Evolutionary conservation across 2,797 vertebrate species (phyloP), one percentile per base, ranked within the genome.

Genomic region (Gymnoscopelus microlampas): DNA sequence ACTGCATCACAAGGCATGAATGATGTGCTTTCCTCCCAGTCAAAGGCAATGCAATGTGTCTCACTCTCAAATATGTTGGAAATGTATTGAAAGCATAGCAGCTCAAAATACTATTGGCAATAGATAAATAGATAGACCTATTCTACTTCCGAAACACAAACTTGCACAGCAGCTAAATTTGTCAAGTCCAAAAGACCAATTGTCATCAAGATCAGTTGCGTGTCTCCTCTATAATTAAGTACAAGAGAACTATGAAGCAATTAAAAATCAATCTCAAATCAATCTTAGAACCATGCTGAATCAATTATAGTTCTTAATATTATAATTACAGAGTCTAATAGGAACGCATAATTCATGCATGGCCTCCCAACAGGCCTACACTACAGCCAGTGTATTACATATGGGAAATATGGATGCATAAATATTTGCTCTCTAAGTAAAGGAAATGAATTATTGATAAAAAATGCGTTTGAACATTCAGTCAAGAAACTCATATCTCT

Each of bases 401-500:
- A 29, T 56, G 19, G 59, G 66, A 80, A 84, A 66, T 74, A 56
- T 68, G 23, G 5, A 70, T 60, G n/a, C 68, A 23, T 48, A 49
- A 24, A 62, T 35, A 62, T 70, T 63, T 62, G 47, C 78, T 70
- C 76, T 65, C 51, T 29, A 53, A 62, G 60, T 60, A 73, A 73
- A 70, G 60, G 39, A 54, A 63, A 60, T 75, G 60, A 78, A 81
- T 72, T 44, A 79, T 53, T 67, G 55, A 68, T 73, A 1, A 67
- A 44, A 62, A 79, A 77, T 66, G 48, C 61, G 58, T 75, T 59
- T 35, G 64, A 51, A 77, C 68, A 63, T 71, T 71, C 44, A 24
- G 24, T 24, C 3, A 48, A 61, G 12, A 78, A 81, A 81, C 66
- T 74, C 66, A 61, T 71, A 78, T 55, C 39, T 71, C 76, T 64